Conservation (phyloP, 2,888 invertebrate species). For the Patella ulyssiponensis region DNA sequence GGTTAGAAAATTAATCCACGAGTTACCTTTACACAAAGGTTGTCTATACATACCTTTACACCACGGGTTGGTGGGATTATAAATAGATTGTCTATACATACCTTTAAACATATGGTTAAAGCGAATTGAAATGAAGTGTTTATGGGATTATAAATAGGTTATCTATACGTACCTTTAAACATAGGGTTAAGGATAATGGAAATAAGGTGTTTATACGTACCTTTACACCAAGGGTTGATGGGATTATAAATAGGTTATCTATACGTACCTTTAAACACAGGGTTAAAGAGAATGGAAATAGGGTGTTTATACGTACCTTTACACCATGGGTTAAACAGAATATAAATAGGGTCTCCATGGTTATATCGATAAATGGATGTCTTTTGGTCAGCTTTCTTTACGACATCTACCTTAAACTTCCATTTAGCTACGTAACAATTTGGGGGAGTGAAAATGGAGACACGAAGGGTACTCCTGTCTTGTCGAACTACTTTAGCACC, state of each 20-base stretch:
- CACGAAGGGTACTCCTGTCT: conserved; percentile 33
- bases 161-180: too few relatives aligned
- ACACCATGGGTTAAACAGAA: conserved; percentile 93
- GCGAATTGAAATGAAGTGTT: too few relatives aligned
- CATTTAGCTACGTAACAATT: conserved; percentile 58
- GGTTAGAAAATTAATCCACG: too few relatives aligned
- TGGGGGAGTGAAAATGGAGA: conserved; percentile 55
- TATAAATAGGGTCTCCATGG: conserved; percentile 77
- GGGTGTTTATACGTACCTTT: conserved; percentile 75
- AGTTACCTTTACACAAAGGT: too few relatives aligned
- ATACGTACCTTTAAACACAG: too few relatives aligned
- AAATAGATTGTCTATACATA: conserved; percentile 57
- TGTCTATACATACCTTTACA: too few relatives aligned
- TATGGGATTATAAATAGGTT: too few relatives aligned
- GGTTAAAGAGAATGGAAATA: too few relatives aligned
- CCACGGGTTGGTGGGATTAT: too few relatives aligned
- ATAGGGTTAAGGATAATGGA: too few relatives aligned
- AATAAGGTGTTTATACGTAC: conserved; percentile 75
- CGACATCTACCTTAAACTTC: conserved; percentile 55
- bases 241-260: conserved; percentile 79
- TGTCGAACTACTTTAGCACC: conserved; percentile 45
- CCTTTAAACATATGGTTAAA: too few relatives aligned
- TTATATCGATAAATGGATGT: conserved; percentile 39
- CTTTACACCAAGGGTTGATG: conserved; percentile 91
- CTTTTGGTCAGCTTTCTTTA: conserved; percentile 38